Conservation (phyloP, 1,140 invertebrate species). For the Apis florea region DNA sequence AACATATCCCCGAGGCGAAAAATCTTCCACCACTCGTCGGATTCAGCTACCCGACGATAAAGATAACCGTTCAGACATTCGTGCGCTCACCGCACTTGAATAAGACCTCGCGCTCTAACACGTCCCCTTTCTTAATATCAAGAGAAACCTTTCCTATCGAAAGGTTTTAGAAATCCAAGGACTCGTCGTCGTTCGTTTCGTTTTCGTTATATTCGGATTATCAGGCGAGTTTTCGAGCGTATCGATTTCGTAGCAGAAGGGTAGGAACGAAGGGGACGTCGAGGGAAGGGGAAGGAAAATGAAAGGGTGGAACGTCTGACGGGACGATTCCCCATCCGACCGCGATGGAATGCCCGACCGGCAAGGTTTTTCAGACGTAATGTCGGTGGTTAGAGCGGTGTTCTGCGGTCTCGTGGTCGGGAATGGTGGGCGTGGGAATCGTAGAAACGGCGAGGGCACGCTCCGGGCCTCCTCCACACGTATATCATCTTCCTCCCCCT, state of each 20-base stretch:
- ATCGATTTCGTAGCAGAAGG: too few relatives aligned
- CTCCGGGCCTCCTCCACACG: not conserved
- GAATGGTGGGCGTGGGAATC: conserved; percentile 65
- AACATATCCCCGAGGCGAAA: not conserved
- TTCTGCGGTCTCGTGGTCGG: conserved; percentile 44
- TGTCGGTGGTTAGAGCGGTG: conserved; percentile 54
- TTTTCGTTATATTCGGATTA: too few relatives aligned
- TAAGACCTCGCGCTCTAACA: not conserved
- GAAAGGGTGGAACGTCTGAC: conserved; percentile 29
- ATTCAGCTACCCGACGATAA: conserved; percentile 37
- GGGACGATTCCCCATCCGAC: conserved; percentile 29
- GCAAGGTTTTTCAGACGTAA: conserved; percentile 54
- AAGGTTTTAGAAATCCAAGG: too few relatives aligned
- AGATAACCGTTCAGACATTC: conserved; percentile 51
- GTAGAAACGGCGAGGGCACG: conserved; percentile 59
- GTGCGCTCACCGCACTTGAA: not conserved
- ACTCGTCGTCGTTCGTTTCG: too few relatives aligned
- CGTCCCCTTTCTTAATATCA: too few relatives aligned
- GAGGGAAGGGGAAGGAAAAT: conserved; percentile 21
- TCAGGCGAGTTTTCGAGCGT: too few relatives aligned
- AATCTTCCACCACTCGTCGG: conserved; percentile 8
- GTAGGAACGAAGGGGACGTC: too few relatives aligned
- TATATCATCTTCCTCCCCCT: conserved; percentile 8
- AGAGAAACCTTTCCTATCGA: too few relatives aligned
- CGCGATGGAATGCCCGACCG: conserved; percentile 41